Base-by-base conservation (phyloP, 2,797 vertebrate species). In the Periparus ater region DNA sequence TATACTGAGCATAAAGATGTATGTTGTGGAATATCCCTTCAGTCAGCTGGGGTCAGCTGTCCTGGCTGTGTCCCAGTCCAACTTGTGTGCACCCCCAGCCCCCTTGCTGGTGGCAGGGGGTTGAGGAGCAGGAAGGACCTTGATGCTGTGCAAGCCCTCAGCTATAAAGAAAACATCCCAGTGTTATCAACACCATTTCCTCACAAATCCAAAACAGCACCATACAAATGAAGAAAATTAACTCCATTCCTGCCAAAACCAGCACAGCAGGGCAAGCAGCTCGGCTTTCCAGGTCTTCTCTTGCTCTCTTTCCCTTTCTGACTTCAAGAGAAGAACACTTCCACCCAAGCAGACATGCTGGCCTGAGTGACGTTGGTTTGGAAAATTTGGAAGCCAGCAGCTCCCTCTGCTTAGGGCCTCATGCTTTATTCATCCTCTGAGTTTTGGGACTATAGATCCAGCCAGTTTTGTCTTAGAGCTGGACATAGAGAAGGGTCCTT, bases 381-480 rank as follows among this genome's bases (percentile, higher is more conserved):
- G 63, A 78, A 91, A 90, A 93, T 61, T 8, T 87, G 74, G 70
- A 86, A 84, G 61, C 38, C 61, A 85, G 91, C 51, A 91, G 27
- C 30, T 22, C 17, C 13, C 22, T 93, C 60, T 74, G 38, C 38
- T 70, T 67, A 57, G 63, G 89, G 80, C 50, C 50, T 81, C 88
- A 77, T 3, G 5, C 29, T 95, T 82, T 84, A 53, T 57, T 92
- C 48, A 82, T 86, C 26, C 22, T 81, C 71, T 94, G 91, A 82
- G 93, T 78, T 93, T 94, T 95, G 91, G 86, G 90, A 96, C 51
- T 81, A 51, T 7, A 87, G 47, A 85, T 63, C 51, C 78, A 84
- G 90, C 75, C 94, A 96, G 73, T n/a, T 94, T 92, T 93, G 73
- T 89, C 55, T 87, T 88, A 81, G 71, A 88, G 80, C 82, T 96